A percentile compares a stretch with the other conserved stretches of the same genome.
These are phyloP conservation scores for Phenganax marumi DNA, from an alignment of 92 coral and sea anemone genomes.

Conservation along the genomic window DNA sequence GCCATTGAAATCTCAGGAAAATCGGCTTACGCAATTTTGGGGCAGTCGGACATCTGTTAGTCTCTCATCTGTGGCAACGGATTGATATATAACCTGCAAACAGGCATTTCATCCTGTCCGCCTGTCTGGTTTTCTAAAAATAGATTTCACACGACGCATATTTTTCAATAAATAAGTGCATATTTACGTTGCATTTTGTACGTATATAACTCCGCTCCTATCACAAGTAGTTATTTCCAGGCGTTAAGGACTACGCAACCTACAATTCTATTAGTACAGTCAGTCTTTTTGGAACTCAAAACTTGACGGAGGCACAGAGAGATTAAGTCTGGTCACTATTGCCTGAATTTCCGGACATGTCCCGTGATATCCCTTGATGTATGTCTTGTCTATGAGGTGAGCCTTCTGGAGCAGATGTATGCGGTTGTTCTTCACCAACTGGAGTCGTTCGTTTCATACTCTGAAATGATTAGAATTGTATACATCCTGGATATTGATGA, in stretches of 20 bases:
- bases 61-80: too few species aligned
- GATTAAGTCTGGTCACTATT: not conserved
- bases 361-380: constrained; percentile 12
- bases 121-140: not conserved
- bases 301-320: not conserved
- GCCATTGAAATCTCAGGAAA: too few species aligned
- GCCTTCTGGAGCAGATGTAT: not conserved
- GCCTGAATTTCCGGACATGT: not conserved
- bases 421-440: constrained; percentile 14
- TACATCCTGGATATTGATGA: too few species aligned
- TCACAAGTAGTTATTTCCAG: too few species aligned
- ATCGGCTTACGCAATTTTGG: too few species aligned
- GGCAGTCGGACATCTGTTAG: too few species aligned
- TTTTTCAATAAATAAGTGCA: not conserved
- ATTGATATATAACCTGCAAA: not conserved
- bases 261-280: not conserved
- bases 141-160: not conserved
- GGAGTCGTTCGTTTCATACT: constrained; percentile 37
- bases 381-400: constrained; percentile 7
- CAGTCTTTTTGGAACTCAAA: not conserved
- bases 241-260: too few species aligned
- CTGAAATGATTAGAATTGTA: not conserved
- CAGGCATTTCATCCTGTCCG: not conserved
- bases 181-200: not conserved
- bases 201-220: not conserved